Conservation (phyloP, 1,140 invertebrate genomes). For the Holotrichia oblita region DNA sequence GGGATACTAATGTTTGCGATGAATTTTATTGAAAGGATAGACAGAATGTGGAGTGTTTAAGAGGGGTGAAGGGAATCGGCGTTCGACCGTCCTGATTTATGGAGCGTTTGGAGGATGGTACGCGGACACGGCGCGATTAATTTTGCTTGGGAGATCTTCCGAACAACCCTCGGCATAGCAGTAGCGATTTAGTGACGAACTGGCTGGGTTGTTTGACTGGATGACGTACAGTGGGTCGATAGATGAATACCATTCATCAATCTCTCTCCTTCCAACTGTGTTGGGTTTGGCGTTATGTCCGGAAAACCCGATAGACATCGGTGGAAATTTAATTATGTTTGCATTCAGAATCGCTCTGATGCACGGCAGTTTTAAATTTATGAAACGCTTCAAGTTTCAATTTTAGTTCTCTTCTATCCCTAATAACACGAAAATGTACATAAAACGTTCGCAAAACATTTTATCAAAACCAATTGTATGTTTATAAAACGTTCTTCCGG, state of each 20-base stretch:
- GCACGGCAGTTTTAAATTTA: background rate
- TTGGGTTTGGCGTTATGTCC: background rate
- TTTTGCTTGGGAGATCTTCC: conserved; percentile 3
- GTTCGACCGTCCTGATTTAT: background rate
- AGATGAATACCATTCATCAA: conserved; percentile 8
- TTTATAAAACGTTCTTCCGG: no score
- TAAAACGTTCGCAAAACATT: no score
- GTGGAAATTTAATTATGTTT: conserved; percentile 15
- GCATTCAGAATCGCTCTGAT: background rate
- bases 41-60: conserved; percentile 3
- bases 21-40: background rate
- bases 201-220: conserved; percentile 15
- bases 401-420: no score
- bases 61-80: background rate
- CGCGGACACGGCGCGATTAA: conserved; percentile 1
- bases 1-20: background rate
- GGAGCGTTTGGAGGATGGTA: conserved; percentile 3
- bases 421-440: no score
- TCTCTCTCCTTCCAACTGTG: background rate
- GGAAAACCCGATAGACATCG: background rate
- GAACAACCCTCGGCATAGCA: conserved; percentile 11
- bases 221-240: conserved; percentile 10
- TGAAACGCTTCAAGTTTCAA: no score
- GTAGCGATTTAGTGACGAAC: conserved; percentile 11
- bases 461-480: no score